Evolutionary conservation across 1,140 invertebrate species (phyloP).

Genomic region (Lycorma delicatula): DNA sequence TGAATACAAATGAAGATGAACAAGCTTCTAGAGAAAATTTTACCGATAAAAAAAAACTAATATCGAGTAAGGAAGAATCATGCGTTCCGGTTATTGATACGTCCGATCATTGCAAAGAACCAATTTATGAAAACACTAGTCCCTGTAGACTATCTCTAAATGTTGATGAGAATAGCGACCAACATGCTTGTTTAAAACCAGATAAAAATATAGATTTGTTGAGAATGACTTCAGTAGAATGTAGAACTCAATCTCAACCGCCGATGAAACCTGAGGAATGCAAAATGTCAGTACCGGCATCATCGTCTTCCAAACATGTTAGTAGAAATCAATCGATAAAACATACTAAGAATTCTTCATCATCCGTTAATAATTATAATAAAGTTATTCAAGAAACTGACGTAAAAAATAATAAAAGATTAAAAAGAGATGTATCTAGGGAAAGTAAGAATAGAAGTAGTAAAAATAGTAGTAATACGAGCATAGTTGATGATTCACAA

Average conservation of each 20-base stretch:
- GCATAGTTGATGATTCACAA: too few species aligned
- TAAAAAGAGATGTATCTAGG: background rate
- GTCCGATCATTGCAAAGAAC: too few species aligned
- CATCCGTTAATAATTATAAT: background rate
- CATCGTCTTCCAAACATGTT: background rate
- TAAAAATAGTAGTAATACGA: background rate
- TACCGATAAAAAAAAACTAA: background rate
- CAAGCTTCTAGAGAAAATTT: background rate
- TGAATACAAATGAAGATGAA: too few species aligned
- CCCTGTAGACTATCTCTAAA: too few species aligned
- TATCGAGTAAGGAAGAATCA: too few species aligned
- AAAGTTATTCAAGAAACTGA: background rate
- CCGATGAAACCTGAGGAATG: constrained; percentile 20
- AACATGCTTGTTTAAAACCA: background rate
- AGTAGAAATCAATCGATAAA: constrained; percentile 1
- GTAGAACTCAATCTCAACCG: constrained; percentile 19
- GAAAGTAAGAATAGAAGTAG: constrained; percentile 12
- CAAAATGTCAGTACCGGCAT: constrained; percentile 1
- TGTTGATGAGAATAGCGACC: too few species aligned
- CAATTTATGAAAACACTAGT: constrained; percentile 14
- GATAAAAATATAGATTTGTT: constrained; percentile 23
- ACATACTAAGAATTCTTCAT: background rate
- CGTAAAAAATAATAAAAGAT: constrained; percentile 1
- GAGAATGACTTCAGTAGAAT: constrained; percentile 29
- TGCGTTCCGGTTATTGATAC: too few species aligned